Conservation (phyloP, 2,113 vertebrate species). For the Corynorhinus townsendii region DNA sequence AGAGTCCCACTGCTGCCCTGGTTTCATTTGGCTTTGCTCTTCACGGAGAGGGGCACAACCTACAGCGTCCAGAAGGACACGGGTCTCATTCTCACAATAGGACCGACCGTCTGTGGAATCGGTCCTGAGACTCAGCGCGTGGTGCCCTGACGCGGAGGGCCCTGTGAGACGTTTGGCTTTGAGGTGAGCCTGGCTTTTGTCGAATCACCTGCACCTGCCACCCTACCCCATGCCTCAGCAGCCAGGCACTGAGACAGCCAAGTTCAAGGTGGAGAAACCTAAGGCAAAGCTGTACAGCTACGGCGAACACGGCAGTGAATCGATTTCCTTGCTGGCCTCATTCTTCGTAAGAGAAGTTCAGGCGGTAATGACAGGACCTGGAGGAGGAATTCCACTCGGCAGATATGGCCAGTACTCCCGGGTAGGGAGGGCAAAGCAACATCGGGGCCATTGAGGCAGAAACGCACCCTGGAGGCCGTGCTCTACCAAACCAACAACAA, state of each 20-base stretch:
- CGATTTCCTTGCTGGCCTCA: neutral
- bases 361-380: neutral
- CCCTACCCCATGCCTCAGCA: neutral
- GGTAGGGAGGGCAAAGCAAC: neutral
- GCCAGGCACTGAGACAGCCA: neutral
- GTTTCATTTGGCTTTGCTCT: neutral
- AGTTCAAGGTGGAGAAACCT: neutral
- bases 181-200: neutral
- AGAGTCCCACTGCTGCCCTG: neutral
- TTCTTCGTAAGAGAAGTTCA: neutral
- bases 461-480: neutral
- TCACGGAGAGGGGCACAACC: neutral
- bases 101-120: neutral
- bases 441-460: neutral
- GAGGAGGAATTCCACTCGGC: neutral
- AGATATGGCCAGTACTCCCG: neutral
- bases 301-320: accelerated
- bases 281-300: neutral
- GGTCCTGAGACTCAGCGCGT: neutral
- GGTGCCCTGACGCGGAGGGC: neutral
- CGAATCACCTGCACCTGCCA: accelerated
- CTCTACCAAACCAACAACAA: neutral
- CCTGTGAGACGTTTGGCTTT: neutral
- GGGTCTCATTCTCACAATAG: neutral
- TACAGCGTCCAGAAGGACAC: neutral